These are phyloP conservation scores for Caenorhabditis remanei DNA, from an alignment of 1,140 invertebrate genomes.

Conservation along the genomic window DNA sequence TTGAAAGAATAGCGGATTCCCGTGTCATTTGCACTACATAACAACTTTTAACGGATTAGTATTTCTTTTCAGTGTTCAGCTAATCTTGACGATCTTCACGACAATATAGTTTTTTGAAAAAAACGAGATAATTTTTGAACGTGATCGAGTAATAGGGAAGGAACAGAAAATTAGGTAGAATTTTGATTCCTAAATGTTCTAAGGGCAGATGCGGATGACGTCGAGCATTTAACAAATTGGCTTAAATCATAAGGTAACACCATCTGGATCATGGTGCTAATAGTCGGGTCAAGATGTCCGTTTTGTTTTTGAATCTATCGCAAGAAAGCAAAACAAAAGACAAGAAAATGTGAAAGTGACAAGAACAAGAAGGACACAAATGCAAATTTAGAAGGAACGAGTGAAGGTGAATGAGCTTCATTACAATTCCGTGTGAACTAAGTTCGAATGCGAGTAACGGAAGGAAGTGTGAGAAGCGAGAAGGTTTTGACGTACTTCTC, in stretches of 20 bases:
- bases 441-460: neutral
- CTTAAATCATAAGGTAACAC: slow-evolving; percentile 32
- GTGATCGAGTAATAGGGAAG: too few species aligned
- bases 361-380: slow-evolving; percentile 11
- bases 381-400: slow-evolving; percentile 22
- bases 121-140: too few species aligned
- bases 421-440: slow-evolving; percentile 51
- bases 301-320: neutral
- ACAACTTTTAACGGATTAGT: neutral
- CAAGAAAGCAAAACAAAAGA: neutral
- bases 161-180: neutral
- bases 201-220: slow-evolving; percentile 1
- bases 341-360: neutral
- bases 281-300: neutral
- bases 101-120: too few species aligned
- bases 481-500: neutral
- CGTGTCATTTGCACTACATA: slow-evolving; percentile 36
- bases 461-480: slow-evolving; percentile 8
- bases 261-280: slow-evolving; percentile 43
- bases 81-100: too few species aligned
- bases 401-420: slow-evolving; percentile 46
- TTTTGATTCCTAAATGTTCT: neutral
- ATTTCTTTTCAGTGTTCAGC: too few species aligned
- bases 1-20: neutral
- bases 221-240: slow-evolving; percentile 29